Evolutionary conservation across 2,888 invertebrate species (phyloP).

Genomic region (Hydroisotoma schaefferi): DNA sequence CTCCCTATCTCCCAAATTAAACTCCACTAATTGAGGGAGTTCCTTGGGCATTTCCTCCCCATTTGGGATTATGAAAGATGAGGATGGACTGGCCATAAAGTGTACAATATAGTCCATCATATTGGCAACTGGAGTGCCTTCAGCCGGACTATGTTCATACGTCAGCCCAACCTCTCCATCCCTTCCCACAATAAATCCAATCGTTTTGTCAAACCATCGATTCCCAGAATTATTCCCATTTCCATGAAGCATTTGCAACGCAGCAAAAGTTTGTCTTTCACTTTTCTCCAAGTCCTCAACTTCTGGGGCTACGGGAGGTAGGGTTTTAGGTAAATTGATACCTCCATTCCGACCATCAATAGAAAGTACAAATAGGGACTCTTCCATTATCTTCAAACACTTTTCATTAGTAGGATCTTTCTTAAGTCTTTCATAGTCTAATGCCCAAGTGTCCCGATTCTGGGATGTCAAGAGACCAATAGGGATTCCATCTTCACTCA

Average conservation of each 20-base stretch:
- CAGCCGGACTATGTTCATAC: slow-evolving; percentile 92
- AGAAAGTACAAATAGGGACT: slow-evolving; percentile 72
- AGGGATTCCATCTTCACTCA: slow-evolving; percentile 56
- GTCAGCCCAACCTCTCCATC: slow-evolving; percentile 80
- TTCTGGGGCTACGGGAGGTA: slow-evolving; percentile 50
- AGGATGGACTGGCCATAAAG: slow-evolving; percentile 6
- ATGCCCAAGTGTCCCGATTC: slow-evolving; percentile 74
- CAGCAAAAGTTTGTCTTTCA: slow-evolving; percentile 59
- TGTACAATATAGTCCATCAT: slow-evolving; percentile 63
- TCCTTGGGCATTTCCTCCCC: slow-evolving; percentile 11
- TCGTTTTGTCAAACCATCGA: slow-evolving; percentile 93
- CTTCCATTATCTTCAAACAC: slow-evolving; percentile 66
- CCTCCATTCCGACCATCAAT: slow-evolving; percentile 66
- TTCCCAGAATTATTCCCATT: slow-evolving; percentile 80
- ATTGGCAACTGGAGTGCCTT: slow-evolving; percentile 85
- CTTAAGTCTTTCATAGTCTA: slow-evolving; percentile 62
- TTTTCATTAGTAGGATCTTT: slow-evolving; percentile 58
- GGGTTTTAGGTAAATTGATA: slow-evolving; percentile 36
- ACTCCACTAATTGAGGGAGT: slow-evolving; percentile 50
- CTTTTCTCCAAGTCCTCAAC: slow-evolving; percentile 49
- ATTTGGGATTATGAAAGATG: slow-evolving; percentile 11
- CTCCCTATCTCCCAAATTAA: slow-evolving; percentile 51
- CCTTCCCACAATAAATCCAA: slow-evolving; percentile 79
- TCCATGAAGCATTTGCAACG: slow-evolving; percentile 76
- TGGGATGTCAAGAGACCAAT: slow-evolving; percentile 79